These are phyloP conservation scores for Yponomeuta cagnagella DNA, from an alignment of 2,888 invertebrate species.

Conservation along the genomic window DNA sequence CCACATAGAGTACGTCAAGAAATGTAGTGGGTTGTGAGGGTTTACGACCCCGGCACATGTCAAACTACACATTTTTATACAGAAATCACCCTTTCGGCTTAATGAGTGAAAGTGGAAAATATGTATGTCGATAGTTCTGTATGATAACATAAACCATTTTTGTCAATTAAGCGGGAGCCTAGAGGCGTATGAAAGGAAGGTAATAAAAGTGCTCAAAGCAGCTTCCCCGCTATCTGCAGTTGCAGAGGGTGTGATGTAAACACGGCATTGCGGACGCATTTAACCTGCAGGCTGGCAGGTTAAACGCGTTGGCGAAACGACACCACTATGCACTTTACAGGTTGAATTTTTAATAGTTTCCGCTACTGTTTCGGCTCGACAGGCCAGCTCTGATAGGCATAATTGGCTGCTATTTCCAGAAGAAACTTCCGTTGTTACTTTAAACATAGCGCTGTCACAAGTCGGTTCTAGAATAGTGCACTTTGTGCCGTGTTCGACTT, in stretches of 20 bases:
- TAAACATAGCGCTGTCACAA: background rate
- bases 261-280: background rate
- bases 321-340: constrained; percentile 66
- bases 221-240: background rate
- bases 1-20: too few species aligned
- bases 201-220: too few species aligned
- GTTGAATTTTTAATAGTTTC: constrained; percentile 62
- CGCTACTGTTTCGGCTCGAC: constrained; percentile 38
- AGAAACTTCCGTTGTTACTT: background rate
- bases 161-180: too few species aligned
- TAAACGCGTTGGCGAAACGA: constrained; percentile 61
- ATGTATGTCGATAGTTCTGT: too few species aligned
- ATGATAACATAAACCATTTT: too few species aligned
- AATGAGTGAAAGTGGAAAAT: too few species aligned
- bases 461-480: background rate
- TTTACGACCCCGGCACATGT: too few species aligned
- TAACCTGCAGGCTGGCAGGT: constrained; percentile 42
- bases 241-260: background rate
- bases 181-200: too few species aligned
- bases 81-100: too few species aligned
- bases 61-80: too few species aligned
- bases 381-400: background rate
- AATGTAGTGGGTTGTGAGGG: too few species aligned
- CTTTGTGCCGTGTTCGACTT: background rate
- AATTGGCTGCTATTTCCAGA: constrained; percentile 1